Percentiles rank a stretch among this genome's conserved stretches.
Evolutionary conservation across 2,888 invertebrate genomes (phyloP).

Genomic region (Netelia inedita): DNA sequence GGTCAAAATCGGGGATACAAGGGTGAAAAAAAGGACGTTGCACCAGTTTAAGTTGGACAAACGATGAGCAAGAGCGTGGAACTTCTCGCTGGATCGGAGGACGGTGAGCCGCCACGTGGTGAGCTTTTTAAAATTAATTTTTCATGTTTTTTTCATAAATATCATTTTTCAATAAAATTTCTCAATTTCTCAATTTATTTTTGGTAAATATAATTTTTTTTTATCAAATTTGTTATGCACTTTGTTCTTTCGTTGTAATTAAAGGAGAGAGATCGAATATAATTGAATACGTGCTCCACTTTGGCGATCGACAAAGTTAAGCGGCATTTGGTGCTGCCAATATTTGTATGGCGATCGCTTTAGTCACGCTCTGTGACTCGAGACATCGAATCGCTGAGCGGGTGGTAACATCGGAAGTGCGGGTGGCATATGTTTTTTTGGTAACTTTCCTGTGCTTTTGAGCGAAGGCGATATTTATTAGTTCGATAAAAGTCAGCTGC

Average conservation of each 20-base stretch:
- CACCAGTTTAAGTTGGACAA: constrained; percentile 44
- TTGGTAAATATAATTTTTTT: not conserved
- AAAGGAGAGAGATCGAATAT: not conserved
- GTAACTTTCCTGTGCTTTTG: no score
- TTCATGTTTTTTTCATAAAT: no score
- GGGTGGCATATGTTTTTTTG: no score
- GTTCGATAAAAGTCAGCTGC: no score
- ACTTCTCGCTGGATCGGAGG: constrained; percentile 82
- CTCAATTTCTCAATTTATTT: not conserved
- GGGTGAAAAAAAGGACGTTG: constrained; percentile 40
- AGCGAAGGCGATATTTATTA: no score
- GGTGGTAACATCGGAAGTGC: no score
- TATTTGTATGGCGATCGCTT: no score
- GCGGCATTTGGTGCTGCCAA: no score
- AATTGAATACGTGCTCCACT: not conserved
- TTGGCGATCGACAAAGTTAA: not conserved
- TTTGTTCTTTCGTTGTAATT: not conserved
- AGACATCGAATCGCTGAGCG: no score
- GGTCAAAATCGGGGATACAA: constrained; percentile 33
- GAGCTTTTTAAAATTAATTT: constrained; percentile 62
- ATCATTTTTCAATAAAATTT: not conserved
- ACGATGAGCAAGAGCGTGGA: constrained; percentile 84
- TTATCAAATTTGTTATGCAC: not conserved
- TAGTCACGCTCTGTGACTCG: no score
- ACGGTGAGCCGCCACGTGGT: constrained; percentile 79